A percentile compares a stretch with the other conserved stretches of the same genome.
These are phyloP conservation scores for Monomorium pharaonis DNA, from an alignment of 1,140 invertebrate species.

Conservation along the genomic window DNA sequence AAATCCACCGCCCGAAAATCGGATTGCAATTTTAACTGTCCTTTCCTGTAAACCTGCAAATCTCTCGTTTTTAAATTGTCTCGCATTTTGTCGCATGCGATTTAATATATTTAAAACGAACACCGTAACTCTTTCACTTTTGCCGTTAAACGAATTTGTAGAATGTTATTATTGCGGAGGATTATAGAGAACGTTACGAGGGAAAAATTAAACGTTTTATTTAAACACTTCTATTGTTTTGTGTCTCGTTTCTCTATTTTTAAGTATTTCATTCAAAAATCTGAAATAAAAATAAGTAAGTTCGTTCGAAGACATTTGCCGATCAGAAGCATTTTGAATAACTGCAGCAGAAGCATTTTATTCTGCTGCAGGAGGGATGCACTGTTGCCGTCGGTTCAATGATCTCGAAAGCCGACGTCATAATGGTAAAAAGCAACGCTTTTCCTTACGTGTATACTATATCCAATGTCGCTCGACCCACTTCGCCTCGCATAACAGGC, in stretches of 20 bases:
- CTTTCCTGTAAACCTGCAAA: not conserved
- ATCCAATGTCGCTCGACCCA: slow-evolving; percentile 32
- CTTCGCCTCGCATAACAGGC: slow-evolving; percentile 50
- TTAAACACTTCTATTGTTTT: not conserved
- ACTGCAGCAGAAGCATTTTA: slow-evolving; percentile 14
- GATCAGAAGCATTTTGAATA: not conserved
- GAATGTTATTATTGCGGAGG: not conserved
- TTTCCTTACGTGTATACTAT: slow-evolving; percentile 12
- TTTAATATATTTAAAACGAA: not conserved
- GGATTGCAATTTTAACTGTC: slow-evolving; percentile 44
- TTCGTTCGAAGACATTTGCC: not conserved
- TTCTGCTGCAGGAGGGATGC: not conserved
- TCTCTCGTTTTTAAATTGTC: not conserved
- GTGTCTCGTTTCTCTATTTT: not conserved
- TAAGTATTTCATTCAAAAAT: not conserved
- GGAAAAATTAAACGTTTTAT: not conserved
- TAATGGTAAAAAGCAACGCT: slow-evolving; percentile 37
- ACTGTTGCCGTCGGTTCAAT: slow-evolving; percentile 19
- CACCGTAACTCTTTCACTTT: not conserved
- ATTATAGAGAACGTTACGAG: too few species aligned
- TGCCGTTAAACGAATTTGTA: not conserved
- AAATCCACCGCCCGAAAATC: not conserved
- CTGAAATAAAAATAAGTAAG: not conserved
- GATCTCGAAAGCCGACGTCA: slow-evolving; percentile 13
- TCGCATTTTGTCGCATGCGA: not conserved